Evolutionary conservation across 64 coral and sea anemone genomes (phyloP).

Genomic region (Porites australiensis): DNA sequence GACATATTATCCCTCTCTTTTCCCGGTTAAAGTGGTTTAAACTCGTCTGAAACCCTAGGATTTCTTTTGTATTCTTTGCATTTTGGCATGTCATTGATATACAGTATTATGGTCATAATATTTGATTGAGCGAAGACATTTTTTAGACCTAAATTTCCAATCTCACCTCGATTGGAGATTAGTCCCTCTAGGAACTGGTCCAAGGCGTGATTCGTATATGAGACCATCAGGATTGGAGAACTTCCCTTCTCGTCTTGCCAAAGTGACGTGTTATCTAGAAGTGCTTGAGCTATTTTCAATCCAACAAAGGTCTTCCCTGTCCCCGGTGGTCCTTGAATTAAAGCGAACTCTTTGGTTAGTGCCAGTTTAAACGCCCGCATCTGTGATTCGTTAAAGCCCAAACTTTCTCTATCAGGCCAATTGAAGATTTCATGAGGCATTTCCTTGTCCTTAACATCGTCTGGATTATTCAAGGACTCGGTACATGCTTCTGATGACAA

Average conservation of each 20-base stretch:
- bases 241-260: conserved; percentile 45
- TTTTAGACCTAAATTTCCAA: background rate
- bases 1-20: too few relatives aligned
- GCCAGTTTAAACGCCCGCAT: conserved; percentile 36
- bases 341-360: conserved; percentile 75
- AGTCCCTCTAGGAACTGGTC: conserved; percentile 93
- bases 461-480: background rate
- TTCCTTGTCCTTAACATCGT: background rate
- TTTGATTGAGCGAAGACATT: background rate
- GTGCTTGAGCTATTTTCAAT: conserved; percentile 81
- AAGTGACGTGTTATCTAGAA: conserved; percentile 59
- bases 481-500: background rate
- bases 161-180: background rate
- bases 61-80: too few relatives aligned
- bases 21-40: too few relatives aligned
- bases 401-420: conserved; percentile 14
- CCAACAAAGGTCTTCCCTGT: conserved; percentile 96
- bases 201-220: conserved; percentile 93
- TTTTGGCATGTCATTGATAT: background rate
- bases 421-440: background rate
- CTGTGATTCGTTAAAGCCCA: conserved; percentile 34
- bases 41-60: too few relatives aligned
- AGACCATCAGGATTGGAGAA: conserved; percentile 88
- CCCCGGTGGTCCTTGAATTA: conserved; percentile 93
- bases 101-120: background rate